Percentiles rank a stretch among this genome's conserved stretches.
These are phyloP conservation scores for Planococcus citri DNA, from an alignment of 1,140 invertebrate species.

Conservation along the genomic window DNA sequence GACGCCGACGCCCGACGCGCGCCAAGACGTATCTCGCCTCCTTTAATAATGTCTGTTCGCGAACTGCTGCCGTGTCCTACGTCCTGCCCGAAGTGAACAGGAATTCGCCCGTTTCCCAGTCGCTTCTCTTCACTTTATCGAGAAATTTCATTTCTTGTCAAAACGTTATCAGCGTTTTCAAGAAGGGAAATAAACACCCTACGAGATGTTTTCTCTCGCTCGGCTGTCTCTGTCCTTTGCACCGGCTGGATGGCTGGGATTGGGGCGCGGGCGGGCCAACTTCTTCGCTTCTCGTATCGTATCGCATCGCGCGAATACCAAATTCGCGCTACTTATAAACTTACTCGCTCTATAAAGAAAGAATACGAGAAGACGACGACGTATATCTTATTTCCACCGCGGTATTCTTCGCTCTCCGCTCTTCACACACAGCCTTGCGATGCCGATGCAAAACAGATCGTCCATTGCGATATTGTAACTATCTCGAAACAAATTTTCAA, in stretches of 20 bases:
- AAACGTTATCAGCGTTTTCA: not conserved
- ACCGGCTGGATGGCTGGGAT: no score
- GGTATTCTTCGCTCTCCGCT: no score
- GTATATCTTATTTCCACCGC: no score
- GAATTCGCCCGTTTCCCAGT: constrained; percentile 5
- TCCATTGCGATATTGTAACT: not conserved
- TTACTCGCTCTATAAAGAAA: no score
- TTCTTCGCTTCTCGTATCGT: no score
- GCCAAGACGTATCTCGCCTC: not conserved
- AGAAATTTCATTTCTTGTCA: constrained; percentile 7
- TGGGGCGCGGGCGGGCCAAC: no score
- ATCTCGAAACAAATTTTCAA: not conserved
- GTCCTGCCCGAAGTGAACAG: not conserved
- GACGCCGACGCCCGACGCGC: no score
- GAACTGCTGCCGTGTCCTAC: not conserved
- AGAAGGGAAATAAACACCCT: constrained; percentile 1
- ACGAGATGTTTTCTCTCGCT: not conserved
- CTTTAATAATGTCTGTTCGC: not conserved
- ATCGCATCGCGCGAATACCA: no score
- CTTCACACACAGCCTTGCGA: not conserved
- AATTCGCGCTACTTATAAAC: no score
- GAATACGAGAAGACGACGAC: no score
- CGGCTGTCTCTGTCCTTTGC: not conserved
- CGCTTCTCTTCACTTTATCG: not conserved
- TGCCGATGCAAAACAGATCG: not conserved